Evolutionary conservation across 2,888 invertebrate species (phyloP).

Genomic region (Microplitis manilae): DNA sequence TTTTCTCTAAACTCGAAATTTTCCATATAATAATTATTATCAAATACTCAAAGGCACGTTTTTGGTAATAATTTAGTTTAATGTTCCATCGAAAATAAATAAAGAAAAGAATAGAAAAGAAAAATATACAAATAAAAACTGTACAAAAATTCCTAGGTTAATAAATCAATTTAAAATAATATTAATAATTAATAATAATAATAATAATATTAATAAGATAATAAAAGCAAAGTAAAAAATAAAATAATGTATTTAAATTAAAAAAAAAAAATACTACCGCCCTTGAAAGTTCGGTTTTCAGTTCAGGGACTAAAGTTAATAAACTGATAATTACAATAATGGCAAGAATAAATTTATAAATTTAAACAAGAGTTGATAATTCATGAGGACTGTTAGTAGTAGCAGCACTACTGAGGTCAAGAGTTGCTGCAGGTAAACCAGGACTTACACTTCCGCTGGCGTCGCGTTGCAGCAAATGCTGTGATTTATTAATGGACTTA

Average conservation of each 20-base stretch:
- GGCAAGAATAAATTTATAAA: not conserved
- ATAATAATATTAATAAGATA: not conserved
- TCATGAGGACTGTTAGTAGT: slow-evolving; percentile 79
- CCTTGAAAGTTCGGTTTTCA: not conserved
- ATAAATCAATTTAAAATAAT: not conserved
- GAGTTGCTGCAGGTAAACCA: slow-evolving; percentile 76
- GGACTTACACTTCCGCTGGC: slow-evolving; percentile 79
- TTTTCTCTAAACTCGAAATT: not conserved
- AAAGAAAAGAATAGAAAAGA: not conserved
- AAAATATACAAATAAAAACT: slow-evolving; percentile 17
- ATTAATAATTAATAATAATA: slow-evolving; percentile 4
- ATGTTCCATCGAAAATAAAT: not conserved
- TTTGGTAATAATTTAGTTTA: slow-evolving; percentile 1
- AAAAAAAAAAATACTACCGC: not conserved
- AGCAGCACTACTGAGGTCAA: slow-evolving; percentile 79
- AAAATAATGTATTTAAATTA: too few relatives aligned
- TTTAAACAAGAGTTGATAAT: slow-evolving; percentile 79
- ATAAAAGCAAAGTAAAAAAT: not conserved
- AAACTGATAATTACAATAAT: not conserved
- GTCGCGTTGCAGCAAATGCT: slow-evolving; percentile 67
- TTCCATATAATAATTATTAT: not conserved
- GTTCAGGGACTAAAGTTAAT: not conserved
- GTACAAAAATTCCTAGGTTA: not conserved
- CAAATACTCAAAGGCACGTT: not conserved
- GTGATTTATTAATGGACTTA: slow-evolving; percentile 56